Base-by-base conservation (phyloP, 2,797 vertebrate genomes). In the Acanthopagrus latus region DNA sequence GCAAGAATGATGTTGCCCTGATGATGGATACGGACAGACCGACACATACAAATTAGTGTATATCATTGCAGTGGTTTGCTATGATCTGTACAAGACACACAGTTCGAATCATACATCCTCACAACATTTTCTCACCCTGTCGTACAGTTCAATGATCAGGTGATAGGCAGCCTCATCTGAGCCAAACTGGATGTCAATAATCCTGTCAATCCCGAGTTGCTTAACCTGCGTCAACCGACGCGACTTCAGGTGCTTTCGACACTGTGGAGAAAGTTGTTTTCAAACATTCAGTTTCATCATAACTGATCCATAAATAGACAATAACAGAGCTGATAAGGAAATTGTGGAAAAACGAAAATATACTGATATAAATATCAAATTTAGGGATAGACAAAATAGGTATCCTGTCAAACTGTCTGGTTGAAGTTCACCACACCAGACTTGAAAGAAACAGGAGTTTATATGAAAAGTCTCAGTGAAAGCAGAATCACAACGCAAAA, bases 161-260 rank as follows among this genome's bases (percentile, higher is more conserved):
- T 99, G 98, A 82, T 99, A 99, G 17, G 98, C 98, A 2, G 98
- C 98, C 75, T 98, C 96, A 0, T 97, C 97, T 3, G 97, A 99
- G 62, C 98, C 98, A 76, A 99, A 99, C 81, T 99, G 98, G 82
- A 99, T 93, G 91, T 99, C 98, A 55, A 99, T 96, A 51, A 99
- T 96, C 75, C 98, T 95, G 95, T 99, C 98, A 11, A 97, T 89
- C 0, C 98, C 98, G 1, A 99, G 96, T 89, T 99, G 98, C 48
- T 91, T 95, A 1, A 98, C 93, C 3, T 95, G 94, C 13, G 97
- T 96, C 80, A 99, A 76, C 3, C 98, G 92, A 3, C 98, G 94
- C 4, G 96, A 94, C 89, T 96, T 97, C 80, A 99, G 81, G 77
- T 99, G 98, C 75, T 99, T 99, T 27, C 98, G 96, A 80, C 98